Evolutionary conservation across 2,113 vertebrate species (phyloP).

Genomic region (Bufo bufo): DNA sequence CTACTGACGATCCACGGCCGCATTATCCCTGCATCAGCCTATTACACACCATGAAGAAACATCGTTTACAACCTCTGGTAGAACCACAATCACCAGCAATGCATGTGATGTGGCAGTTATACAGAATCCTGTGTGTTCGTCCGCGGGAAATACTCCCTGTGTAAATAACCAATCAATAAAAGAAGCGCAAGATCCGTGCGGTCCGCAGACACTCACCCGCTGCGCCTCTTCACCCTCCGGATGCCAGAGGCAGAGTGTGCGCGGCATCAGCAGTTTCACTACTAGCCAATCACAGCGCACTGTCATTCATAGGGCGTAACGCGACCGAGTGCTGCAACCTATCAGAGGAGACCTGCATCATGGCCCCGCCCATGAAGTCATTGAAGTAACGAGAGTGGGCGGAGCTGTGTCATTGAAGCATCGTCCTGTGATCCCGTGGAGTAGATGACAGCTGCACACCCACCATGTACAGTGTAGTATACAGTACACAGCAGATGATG

Average conservation of each 20-base stretch:
- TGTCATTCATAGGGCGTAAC: not conserved
- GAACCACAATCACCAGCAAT: not conserved
- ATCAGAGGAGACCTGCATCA: not conserved
- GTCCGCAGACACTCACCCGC: not conserved
- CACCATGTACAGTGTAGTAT: not conserved
- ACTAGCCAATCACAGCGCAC: not conserved
- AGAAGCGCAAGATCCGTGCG: not conserved
- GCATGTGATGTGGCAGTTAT: no score
- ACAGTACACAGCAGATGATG: no score
- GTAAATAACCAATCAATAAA: no score
- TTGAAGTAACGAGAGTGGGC: not conserved
- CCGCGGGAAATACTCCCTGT: no score
- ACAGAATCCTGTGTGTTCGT: no score
- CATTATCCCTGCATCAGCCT: no score
- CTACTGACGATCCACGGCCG: no score
- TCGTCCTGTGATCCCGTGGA: not conserved
- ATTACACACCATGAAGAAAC: no score
- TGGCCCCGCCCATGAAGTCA: no score
- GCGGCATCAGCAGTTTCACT: slow-evolving; percentile 27
- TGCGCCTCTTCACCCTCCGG: not conserved
- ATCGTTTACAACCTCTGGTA: not conserved
- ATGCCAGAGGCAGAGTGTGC: not conserved
- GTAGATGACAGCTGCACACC: not conserved
- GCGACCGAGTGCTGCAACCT: not conserved
- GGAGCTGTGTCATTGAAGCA: not conserved